Conservation (phyloP, 1,140 invertebrate genomes). For the Penaeus chinensis region DNA sequence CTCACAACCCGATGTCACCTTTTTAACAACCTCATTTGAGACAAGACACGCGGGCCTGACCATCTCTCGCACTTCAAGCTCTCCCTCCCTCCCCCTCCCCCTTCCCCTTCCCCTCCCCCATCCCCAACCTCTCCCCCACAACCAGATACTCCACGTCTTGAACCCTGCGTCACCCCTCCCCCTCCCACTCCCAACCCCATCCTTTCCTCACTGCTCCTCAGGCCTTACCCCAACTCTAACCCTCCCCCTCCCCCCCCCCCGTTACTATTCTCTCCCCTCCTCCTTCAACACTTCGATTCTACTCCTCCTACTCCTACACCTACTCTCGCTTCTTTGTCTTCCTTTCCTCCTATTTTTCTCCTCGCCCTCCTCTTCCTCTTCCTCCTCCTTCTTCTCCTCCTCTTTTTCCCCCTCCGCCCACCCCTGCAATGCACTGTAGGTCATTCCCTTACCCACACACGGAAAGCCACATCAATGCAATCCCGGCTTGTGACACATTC, state of each 20-base stretch:
- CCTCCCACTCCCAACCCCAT: background rate
- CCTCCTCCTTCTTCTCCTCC: background rate
- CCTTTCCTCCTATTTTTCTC: too few relatives aligned
- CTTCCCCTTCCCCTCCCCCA: background rate
- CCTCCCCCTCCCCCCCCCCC: background rate
- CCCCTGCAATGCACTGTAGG: slow-evolving; percentile 24
- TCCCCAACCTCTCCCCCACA: background rate
- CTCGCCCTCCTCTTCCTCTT: background rate
- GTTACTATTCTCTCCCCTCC: too few relatives aligned
- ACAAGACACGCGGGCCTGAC: too few relatives aligned
- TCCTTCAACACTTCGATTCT: too few relatives aligned
- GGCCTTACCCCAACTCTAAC: background rate
- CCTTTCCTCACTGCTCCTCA: background rate
- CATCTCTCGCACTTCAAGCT: too few relatives aligned
- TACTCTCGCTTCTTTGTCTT: background rate
- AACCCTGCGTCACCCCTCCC: background rate
- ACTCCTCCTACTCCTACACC: background rate
- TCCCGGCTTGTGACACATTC: slow-evolving; percentile 28
- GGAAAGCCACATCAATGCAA: slow-evolving; percentile 41
- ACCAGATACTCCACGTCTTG: background rate
- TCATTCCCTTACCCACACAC: background rate
- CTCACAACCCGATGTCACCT: too few relatives aligned
- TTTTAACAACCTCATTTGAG: too few relatives aligned
- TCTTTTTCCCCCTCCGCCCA: background rate
- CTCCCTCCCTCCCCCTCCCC: too few relatives aligned